Conservation (phyloP, 1,140 invertebrate species). For the Artemia franciscana region DNA sequence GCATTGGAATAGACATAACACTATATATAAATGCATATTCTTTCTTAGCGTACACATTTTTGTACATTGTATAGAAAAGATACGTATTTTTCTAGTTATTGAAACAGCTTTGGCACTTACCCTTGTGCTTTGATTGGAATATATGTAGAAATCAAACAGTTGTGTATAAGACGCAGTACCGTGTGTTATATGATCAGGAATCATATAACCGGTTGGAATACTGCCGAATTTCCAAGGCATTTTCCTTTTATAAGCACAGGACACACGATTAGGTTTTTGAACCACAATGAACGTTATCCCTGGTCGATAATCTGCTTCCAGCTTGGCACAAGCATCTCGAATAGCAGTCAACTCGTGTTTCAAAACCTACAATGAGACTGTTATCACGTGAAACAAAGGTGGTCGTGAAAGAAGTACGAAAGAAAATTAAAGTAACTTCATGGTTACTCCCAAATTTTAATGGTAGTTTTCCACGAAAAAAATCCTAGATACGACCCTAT, state of each 20-base stretch:
- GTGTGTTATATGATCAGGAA: slow-evolving; percentile 97
- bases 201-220: slow-evolving; percentile 96
- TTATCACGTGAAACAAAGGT: too few relatives aligned
- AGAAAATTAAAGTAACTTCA: too few relatives aligned
- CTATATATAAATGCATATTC: too few relatives aligned
- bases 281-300: slow-evolving; percentile 99
- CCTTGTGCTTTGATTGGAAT: slow-evolving; percentile 98
- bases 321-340: slow-evolving; percentile 91
- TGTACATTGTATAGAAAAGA: too few relatives aligned
- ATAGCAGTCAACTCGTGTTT: slow-evolving; percentile 92
- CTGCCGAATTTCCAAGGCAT: slow-evolving; percentile 95
- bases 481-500: too few relatives aligned
- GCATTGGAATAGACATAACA: too few relatives aligned
- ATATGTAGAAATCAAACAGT: slow-evolving; percentile 99
- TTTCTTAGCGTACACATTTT: too few relatives aligned
- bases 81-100: too few relatives aligned
- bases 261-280: slow-evolving; percentile 85
- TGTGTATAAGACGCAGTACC: slow-evolving; percentile 98
- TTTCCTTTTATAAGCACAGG: slow-evolving; percentile 96
- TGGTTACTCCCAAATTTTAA: too few relatives aligned
- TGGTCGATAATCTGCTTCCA: slow-evolving; percentile 92
- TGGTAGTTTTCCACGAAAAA: too few relatives aligned
- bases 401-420: too few relatives aligned
- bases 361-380: slow-evolving; percentile 56
- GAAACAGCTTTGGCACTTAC: slow-evolving; percentile 23